These are phyloP conservation scores for Eurosta solidaginis DNA, from an alignment of 1,140 invertebrate species.

Conservation along the genomic window DNA sequence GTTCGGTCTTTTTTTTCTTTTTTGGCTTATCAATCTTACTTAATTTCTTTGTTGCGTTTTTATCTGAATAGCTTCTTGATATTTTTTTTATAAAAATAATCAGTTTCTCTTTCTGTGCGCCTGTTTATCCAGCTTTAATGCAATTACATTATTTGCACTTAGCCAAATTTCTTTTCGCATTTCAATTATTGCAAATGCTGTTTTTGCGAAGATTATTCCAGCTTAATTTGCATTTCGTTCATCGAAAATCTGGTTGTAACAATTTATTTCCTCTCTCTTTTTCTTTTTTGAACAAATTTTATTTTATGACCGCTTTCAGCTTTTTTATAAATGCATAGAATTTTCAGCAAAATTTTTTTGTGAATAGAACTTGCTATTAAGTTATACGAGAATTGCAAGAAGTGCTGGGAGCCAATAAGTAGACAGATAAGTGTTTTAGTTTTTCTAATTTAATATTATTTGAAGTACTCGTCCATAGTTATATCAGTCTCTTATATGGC, in stretches of 20 bases:
- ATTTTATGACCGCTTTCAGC: not conserved
- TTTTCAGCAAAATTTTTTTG: too few species aligned
- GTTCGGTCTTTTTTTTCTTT: not conserved
- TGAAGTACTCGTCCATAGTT: too few species aligned
- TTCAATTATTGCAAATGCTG: not conserved
- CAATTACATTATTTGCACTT: slow-evolving; percentile 6
- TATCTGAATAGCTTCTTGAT: too few species aligned
- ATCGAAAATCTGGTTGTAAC: not conserved
- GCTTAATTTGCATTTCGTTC: not conserved
- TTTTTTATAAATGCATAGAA: not conserved
- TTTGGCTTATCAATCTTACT: not conserved
- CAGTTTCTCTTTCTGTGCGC: not conserved
- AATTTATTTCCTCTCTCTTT: not conserved
- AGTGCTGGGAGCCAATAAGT: too few species aligned
- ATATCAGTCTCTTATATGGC: too few species aligned
- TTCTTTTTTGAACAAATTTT: not conserved
- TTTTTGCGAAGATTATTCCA: not conserved
- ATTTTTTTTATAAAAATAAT: too few species aligned
- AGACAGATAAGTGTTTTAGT: too few species aligned
- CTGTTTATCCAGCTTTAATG: not conserved
- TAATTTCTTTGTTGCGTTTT: not conserved
- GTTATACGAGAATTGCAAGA: too few species aligned
- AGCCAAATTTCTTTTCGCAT: not conserved
- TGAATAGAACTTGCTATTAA: too few species aligned
- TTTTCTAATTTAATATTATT: too few species aligned